These are phyloP conservation scores for Penaeus chinensis DNA, from an alignment of 1,140 invertebrate genomes.

Conservation along the genomic window DNA sequence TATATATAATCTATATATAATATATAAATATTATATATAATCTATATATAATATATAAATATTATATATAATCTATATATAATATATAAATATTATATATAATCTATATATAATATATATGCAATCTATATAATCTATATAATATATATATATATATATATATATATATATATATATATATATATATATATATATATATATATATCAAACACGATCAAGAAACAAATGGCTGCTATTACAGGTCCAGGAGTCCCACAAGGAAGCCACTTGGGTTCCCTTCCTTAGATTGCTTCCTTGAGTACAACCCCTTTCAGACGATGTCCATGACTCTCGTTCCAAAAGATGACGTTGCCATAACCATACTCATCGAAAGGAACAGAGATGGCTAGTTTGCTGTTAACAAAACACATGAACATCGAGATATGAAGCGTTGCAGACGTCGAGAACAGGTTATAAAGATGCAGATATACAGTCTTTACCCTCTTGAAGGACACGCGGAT, in stretches of 20 bases:
- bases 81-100: conserved; percentile 22
- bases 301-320: too few relatives aligned
- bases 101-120: conserved; percentile 25
- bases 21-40: conserved; percentile 44
- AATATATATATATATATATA: conserved; percentile 14
- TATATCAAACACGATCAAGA: neutral
- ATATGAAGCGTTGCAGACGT: too few relatives aligned
- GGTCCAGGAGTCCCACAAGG: too few relatives aligned
- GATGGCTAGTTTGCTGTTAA: too few relatives aligned
- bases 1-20: conserved; percentile 40
- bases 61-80: conserved; percentile 28
- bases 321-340: too few relatives aligned
- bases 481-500: neutral
- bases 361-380: too few relatives aligned
- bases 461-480: neutral
- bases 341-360: too few relatives aligned
- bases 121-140: neutral
- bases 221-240: too few relatives aligned
- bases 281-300: too few relatives aligned
- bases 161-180: conserved; percentile 6
- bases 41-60: conserved; percentile 4
- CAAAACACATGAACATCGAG: too few relatives aligned
- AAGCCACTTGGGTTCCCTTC: too few relatives aligned
- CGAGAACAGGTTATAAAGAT: too few relatives aligned
- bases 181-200: conserved; percentile 14